Base-by-base conservation (phyloP, 1,140 invertebrate species). In the Varroa destructor region DNA sequence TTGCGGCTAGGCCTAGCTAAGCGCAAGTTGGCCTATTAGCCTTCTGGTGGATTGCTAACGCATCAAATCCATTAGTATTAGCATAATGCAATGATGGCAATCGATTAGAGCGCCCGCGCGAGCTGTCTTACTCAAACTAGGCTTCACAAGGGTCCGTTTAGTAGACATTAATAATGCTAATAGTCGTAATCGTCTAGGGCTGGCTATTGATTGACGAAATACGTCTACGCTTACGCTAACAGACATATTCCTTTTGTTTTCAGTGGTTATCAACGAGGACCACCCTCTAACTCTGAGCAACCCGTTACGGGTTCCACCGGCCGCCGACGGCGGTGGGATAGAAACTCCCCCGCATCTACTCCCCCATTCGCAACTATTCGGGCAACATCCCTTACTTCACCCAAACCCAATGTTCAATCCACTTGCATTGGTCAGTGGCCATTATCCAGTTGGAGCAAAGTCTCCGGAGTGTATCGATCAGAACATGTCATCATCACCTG, bases 251-350 rank as follows among this genome's bases (percentile, higher is more conserved):
- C 46, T 1, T 14, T 40, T 67, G 10, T 40, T 67, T 67, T 12
- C 61, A 67, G 61, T 67, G 61, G 61, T 67, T 67, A 67, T 67
- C 61, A 67, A 67, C 61, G 61, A 67, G 46, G 61, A 67, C 12
- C 61, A 40, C 61, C 12, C 61, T 46, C 37, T 67, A 14, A 12
- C 61, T 40, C 61, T 67, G 61, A 67, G 61, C 46, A 46, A 46
- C 46, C 61, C 46, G 12, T 40, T 36, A 12, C 61, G 61, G 61
- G 61, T 67, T 12, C 14, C 61, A 43, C 61, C 61, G 61, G 40
- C 61, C 61, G 25, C 25, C 25, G 25, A 25, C 25, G 25, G 25
- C 25, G 61, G 61, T 36, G 46, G 40, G 40, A 67, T 43, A 12
- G 2, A 12, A 4, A 40, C 61, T 40, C 61, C 40, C 61, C 61